Base-by-base conservation (phyloP, 1,140 invertebrate genomes). In the Papilio glaucus region DNA sequence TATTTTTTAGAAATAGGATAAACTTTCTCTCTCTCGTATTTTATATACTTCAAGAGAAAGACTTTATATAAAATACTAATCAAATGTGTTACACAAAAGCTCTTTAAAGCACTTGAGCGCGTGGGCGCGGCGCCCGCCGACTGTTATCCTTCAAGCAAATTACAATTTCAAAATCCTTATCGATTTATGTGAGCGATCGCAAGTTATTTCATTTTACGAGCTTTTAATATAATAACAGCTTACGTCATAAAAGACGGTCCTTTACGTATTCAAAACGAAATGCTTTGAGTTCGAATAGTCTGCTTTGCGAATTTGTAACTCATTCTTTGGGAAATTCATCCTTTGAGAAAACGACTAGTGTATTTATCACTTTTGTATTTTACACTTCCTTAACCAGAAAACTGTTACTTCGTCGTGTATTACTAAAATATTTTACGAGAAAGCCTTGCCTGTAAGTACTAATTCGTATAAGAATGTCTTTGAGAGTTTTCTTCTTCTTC, bases 111-210 rank as follows among this genome's bases (percentile, higher is more conserved):
- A 41, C 38, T 68, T 68, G 37, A 49, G 15, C 24, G 13, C 83
- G 89, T 88, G 83, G 88, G 86, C 85, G 86, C 77, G 62, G 76
- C 85, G 84, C 87, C 81, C 78, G 85, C 77, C 81, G 85, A 88
- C 81, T 74, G 78, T 81, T 85, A 85, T 85, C 81, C 77, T 69
- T 75, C 77, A 75, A 83, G 85, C 86, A 88, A 92, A 92, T 90
- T 92, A 90, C 89, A 90, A 90, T 92, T 90, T 92, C 82, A 85
- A 89, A 92, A 89, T 87, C 85, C 77, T 82, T 81, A 84, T 92
- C 88, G 85, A 92, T 92, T 90, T 91, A 91, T 91, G 85, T 81
- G 84, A 82, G 82, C 81, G 79, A 85, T 89, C 86, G 88, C 86
- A 76, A 75, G 79, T 77, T 85, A 87, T 79, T 83, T 83, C 80